Evolutionary conservation across 2,888 invertebrate genomes (phyloP).

Genomic region (Hypomecis atomaria): DNA sequence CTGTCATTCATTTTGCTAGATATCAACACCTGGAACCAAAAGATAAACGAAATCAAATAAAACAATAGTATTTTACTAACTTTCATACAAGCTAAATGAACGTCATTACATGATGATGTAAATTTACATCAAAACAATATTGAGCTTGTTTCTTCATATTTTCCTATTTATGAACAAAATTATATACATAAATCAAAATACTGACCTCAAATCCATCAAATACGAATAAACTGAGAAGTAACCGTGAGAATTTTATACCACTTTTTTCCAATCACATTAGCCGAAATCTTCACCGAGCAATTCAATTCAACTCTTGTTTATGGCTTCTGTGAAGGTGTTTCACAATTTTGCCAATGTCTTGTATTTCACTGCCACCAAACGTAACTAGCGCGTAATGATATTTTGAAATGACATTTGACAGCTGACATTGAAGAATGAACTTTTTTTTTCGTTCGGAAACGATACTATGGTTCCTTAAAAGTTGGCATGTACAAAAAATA

Average conservation of each 20-base stretch:
- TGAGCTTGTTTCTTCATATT: constrained; percentile 19
- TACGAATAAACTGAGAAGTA: constrained; percentile 24
- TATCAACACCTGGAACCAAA: constrained; percentile 20
- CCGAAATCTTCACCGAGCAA: constrained; percentile 22
- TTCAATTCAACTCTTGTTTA: no score
- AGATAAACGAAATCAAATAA: constrained; percentile 21
- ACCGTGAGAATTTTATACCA: constrained; percentile 13
- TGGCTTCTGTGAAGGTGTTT: no score
- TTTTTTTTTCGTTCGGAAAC: constrained; percentile 22
- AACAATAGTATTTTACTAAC: constrained; percentile 21
- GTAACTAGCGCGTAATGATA: constrained; percentile 16
- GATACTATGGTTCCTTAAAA: constrained; percentile 21
- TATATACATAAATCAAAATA: constrained; percentile 25
- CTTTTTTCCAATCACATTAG: constrained; percentile 18
- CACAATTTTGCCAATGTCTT: no score
- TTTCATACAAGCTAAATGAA: constrained; percentile 20
- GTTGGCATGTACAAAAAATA: constrained; percentile 24
- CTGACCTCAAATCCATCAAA: constrained; percentile 24
- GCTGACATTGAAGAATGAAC: constrained; percentile 29
- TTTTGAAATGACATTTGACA: constrained; percentile 27
- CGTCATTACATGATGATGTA: constrained; percentile 23
- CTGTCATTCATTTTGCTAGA: constrained; percentile 21
- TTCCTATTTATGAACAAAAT: constrained; percentile 25
- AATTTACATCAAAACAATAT: constrained; percentile 17
- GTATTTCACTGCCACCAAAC: no score